Conservation (phyloP, 2,113 vertebrate genomes). For the Argyrosomus japonicus region DNA sequence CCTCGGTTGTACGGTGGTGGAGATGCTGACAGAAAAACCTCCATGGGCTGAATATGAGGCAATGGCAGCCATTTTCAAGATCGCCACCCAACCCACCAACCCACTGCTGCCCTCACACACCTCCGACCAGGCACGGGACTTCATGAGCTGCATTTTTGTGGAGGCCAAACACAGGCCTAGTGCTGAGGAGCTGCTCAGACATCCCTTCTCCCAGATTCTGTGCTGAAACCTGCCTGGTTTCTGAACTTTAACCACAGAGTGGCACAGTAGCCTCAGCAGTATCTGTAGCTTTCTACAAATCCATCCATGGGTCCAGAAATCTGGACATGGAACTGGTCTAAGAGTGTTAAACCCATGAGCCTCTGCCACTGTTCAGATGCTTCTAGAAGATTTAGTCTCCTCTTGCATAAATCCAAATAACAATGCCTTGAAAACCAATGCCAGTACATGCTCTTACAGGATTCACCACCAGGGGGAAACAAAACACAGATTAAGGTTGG, state of each 20-base stretch:
- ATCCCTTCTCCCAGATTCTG: conserved; percentile 94
- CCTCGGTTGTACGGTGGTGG: conserved; percentile 95
- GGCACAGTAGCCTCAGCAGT: conserved; percentile 9
- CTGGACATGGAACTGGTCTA: neutral
- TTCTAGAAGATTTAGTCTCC: neutral
- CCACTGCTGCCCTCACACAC: conserved; percentile 92
- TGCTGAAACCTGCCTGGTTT: conserved; percentile 83
- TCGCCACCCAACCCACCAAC: conserved; percentile 96
- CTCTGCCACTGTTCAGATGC: neutral
- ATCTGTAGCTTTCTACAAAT: conserved; percentile 27
- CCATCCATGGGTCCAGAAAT: neutral
- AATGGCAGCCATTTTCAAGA: conserved; percentile 98
- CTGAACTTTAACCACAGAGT: conserved; percentile 21
- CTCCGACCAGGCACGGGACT: conserved; percentile 93
- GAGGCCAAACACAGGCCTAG: conserved; percentile 95
- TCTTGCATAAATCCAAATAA: neutral
- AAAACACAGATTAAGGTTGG: conserved; percentile 33
- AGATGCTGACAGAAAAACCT: conserved; percentile 97
- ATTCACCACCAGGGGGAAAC: conserved; percentile 66
- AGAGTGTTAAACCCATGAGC: conserved; percentile 15
- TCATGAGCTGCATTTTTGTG: conserved; percentile 93
- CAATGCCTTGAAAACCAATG: conserved; percentile 22
- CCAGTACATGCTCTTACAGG: conserved; percentile 13
- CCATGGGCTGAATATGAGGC: conserved; percentile 97
- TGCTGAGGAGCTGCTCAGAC: conserved; percentile 95